Percentiles rank a stretch among this genome's conserved stretches.
These are phyloP conservation scores for Neosilurus mollespiculum DNA, from an alignment of 2,797 vertebrate genomes.

Conservation along the genomic window DNA sequence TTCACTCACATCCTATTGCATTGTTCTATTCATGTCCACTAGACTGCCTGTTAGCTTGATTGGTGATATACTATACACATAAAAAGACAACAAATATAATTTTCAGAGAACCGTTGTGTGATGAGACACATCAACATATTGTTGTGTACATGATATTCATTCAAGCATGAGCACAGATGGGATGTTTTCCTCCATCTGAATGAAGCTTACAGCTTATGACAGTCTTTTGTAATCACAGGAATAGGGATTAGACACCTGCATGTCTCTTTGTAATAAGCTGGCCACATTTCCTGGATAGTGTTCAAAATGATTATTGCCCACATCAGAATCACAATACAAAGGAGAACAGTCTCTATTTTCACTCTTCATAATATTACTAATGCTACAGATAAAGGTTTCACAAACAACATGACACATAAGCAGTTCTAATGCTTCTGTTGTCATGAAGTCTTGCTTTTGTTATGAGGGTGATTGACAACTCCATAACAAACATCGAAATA, in stretches of 20 bases:
- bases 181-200: neutral
- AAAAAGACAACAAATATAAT: neutral
- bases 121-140: neutral
- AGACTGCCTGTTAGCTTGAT: neutral
- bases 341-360: neutral
- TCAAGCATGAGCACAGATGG: neutral
- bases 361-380: neutral
- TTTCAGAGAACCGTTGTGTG: neutral
- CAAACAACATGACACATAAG: neutral
- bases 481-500: no score
- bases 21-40: neutral
- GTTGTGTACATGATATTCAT: neutral
- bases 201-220: conserved; percentile 11
- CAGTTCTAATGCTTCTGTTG: neutral
- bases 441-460: no score
- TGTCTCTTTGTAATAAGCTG: conserved; percentile 28
- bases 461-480: no score
- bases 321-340: neutral
- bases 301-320: neutral
- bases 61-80: neutral
- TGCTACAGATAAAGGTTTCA: neutral
- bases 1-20: neutral
- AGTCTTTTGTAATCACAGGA: conserved; percentile 33
- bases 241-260: conserved; percentile 56
- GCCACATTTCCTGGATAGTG: conserved; percentile 8